Percentiles rank a stretch among this genome's conserved stretches.
These are phyloP conservation scores for Silurus glanis DNA, from an alignment of 2,113 vertebrate species.

Conservation along the genomic window DNA sequence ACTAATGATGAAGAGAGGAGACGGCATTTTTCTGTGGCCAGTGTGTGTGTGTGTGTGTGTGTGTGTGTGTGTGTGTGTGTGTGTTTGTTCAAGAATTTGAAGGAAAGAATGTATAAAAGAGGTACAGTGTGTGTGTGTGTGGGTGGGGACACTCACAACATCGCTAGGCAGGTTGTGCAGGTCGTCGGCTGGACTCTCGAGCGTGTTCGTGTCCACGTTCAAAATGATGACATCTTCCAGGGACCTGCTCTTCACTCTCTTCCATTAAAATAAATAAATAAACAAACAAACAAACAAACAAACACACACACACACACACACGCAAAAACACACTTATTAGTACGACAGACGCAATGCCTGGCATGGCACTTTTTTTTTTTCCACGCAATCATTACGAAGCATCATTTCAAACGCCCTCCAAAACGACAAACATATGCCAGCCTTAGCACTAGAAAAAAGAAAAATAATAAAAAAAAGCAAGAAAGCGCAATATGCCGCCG, in stretches of 20 bases:
- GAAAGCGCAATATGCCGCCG: not conserved
- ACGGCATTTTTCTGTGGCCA: slow-evolving; percentile 4
- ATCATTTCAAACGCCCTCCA: not conserved
- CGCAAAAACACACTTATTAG: not conserved
- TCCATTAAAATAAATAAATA: not conserved
- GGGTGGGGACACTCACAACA: slow-evolving; percentile 74
- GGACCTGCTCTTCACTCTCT: slow-evolving; percentile 86
- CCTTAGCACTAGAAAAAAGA: not conserved
- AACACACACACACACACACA: not conserved
- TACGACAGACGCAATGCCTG: not conserved
- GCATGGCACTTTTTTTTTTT: not conserved
- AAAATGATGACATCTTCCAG: slow-evolving; percentile 94
- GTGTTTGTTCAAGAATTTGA: slow-evolving; percentile 18
- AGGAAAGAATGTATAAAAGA: slow-evolving; percentile 12
- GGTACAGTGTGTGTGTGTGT: slow-evolving; percentile 27
- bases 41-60: slow-evolving; percentile 30
- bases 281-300: not conserved
- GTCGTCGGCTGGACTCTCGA: slow-evolving; percentile 93
- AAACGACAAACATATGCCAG: not conserved
- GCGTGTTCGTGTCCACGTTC: slow-evolving; percentile 93
- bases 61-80: slow-evolving; percentile 34
- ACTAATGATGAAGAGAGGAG: slow-evolving; percentile 65
- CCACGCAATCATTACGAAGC: not conserved
- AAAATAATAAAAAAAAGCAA: slow-evolving; percentile 1
- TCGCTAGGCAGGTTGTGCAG: slow-evolving; percentile 89